Percentiles rank a stretch among this genome's conserved stretches.
These are phyloP conservation scores for Dorcus parallelipipedus DNA, from an alignment of 2,888 invertebrate genomes.

Conservation along the genomic window DNA sequence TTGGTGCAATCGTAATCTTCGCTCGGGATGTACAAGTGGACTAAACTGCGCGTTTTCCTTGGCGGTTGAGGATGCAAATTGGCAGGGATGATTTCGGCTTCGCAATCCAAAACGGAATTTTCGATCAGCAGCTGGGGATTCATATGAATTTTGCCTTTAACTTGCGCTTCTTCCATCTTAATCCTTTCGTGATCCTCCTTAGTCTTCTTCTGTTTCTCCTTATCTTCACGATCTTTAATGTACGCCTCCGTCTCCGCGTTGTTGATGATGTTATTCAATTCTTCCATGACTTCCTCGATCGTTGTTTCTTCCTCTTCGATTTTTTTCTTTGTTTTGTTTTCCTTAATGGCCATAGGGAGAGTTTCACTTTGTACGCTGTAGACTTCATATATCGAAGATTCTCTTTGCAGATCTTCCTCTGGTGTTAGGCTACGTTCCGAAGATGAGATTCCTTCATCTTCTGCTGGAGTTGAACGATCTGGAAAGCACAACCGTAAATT, in stretches of 20 bases:
- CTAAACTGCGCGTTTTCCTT: constrained; percentile 67
- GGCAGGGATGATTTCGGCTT: constrained; percentile 70
- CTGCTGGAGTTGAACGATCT: constrained; percentile 73
- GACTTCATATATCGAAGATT: constrained; percentile 60
- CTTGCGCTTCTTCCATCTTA: constrained; percentile 38
- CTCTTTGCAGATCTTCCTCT: constrained; percentile 61
- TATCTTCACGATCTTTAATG: constrained; percentile 45
- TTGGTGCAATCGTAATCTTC: constrained; percentile 55
- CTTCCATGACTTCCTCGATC: constrained; percentile 84
- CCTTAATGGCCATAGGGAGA: constrained; percentile 44
- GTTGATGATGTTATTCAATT: constrained; percentile 78
- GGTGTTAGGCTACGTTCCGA: constrained; percentile 77
- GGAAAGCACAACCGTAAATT: constrained; percentile 29
- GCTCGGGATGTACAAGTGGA: constrained; percentile 64
- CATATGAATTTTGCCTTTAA: constrained; percentile 39
- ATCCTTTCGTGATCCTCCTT: constrained; percentile 30
- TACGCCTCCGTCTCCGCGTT: constrained; percentile 73
- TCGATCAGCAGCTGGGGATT: constrained; percentile 28
- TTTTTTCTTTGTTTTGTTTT: constrained; percentile 26
- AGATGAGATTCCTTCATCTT: constrained; percentile 86
- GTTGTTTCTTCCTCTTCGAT: constrained; percentile 68
- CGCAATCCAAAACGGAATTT: constrained; percentile 49
- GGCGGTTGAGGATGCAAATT: constrained; percentile 80
- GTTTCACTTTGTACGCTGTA: constrained; percentile 60
- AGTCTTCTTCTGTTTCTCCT: constrained; percentile 21